A percentile compares a stretch with the other conserved stretches of the same genome.
Conservation (phyloP, 2,797 vertebrate species). For the Coregonus suidteri region DNA sequence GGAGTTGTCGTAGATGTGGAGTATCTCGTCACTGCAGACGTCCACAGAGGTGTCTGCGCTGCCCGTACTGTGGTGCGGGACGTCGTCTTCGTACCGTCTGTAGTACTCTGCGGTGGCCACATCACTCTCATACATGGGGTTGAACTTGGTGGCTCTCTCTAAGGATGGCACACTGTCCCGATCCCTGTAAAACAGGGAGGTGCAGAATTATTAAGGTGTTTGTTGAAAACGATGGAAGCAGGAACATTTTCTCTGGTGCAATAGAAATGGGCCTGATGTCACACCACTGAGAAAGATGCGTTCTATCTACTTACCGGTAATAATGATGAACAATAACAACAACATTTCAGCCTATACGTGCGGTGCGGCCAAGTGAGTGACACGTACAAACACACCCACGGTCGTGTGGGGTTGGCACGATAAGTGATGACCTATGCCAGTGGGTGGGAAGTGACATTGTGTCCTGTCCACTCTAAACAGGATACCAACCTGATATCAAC, state of each 20-base stretch:
- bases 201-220: background rate
- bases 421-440: too few species aligned
- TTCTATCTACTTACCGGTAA: background rate
- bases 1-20: slow-evolving; percentile 82
- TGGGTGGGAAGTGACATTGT: background rate
- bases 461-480: background rate
- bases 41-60: slow-evolving; percentile 69
- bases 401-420: too few species aligned
- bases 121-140: slow-evolving; percentile 82
- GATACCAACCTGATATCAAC: background rate
- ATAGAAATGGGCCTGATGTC: too few species aligned
- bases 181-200: slow-evolving; percentile 58
- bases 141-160: slow-evolving; percentile 83
- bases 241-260: too few species aligned
- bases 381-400: too few species aligned
- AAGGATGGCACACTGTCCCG: slow-evolving; percentile 78
- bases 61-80: slow-evolving; percentile 59
- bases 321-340: too few species aligned
- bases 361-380: too few species aligned
- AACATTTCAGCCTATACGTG: too few species aligned
- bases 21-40: slow-evolving; percentile 80
- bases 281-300: background rate
- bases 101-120: slow-evolving; percentile 74
- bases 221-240: background rate
- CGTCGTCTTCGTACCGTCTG: slow-evolving; percentile 73